Percentiles rank a stretch among this genome's conserved stretches.
Evolutionary conservation across 2,888 invertebrate genomes (phyloP).

Genomic region (Hermaeophaga mercurialis): DNA sequence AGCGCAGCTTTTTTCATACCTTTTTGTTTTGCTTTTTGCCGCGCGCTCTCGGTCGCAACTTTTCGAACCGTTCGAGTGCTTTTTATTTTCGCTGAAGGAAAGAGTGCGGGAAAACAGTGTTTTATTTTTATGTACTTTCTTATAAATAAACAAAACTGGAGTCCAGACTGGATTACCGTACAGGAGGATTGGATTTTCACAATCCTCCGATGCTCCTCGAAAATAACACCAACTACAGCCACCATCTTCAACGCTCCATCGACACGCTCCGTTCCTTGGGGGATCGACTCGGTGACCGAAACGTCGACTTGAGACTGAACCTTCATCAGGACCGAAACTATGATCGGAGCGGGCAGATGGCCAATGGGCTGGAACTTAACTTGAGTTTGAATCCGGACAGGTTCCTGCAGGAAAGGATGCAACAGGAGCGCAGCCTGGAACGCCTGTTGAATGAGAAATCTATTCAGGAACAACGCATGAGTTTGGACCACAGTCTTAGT

Average conservation of each 20-base stretch:
- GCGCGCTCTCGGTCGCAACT: constrained; percentile 33
- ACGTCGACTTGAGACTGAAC: constrained; percentile 55
- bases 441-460: constrained; percentile 51
- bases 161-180: constrained; percentile 56
- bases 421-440: constrained; percentile 52
- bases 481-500: constrained; percentile 48
- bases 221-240: constrained; percentile 53
- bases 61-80: constrained; percentile 27
- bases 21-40: constrained; percentile 43
- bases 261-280: constrained; percentile 56
- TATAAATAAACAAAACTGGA: constrained; percentile 48
- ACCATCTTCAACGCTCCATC: constrained; percentile 55
- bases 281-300: constrained; percentile 56
- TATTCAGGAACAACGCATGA: constrained; percentile 47
- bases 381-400: constrained; percentile 51
- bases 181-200: constrained; percentile 57
- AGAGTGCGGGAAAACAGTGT: constrained; percentile 15
- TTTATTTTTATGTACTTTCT: constrained; percentile 22
- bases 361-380: constrained; percentile 52
- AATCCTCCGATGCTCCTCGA: constrained; percentile 52
- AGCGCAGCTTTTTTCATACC: constrained; percentile 50
- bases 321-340: constrained; percentile 48
- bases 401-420: constrained; percentile 49
- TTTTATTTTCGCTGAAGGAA: constrained; percentile 18
- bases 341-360: constrained; percentile 42